Evolutionary conservation across 2,888 invertebrate species (phyloP), one percentile per base, ranked within the genome.

Genomic region (Heliothis peltigera): DNA sequence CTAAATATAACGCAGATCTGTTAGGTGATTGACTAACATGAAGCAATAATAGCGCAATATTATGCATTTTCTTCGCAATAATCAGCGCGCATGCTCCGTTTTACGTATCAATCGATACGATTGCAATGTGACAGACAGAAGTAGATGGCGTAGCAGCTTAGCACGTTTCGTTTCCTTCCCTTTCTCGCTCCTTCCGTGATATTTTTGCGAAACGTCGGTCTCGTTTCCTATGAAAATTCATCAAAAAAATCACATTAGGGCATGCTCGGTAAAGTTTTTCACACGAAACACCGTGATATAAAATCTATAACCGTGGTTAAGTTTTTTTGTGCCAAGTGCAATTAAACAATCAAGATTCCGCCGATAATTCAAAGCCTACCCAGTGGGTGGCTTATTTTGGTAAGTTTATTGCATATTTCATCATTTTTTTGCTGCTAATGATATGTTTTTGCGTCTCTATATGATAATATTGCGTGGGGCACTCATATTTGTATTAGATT

Each of bases 311-410:
- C 89, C 90, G 94, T 91, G 89, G 90, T 92, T 90, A 87, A 89
- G 90, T 94, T 95, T 95, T 94, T 92, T 91, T 89, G 93, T 93
- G 93, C 93, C 92, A 92, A 94, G 95, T 95, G 95, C 93, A 89
- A 93, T 87, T 95, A 97, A 96, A 95, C 96, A 95, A 96, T 95
- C 97, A 97, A 96, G 96, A 97, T 97, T 97, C 97, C 97, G 97
- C 96, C 97, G 95, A 96, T 96, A 97, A 96, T 95, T 95, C 95
- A 95, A 96, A 96, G 96, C 96, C 97, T 96, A 96, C 97, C 97
- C 97, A 96, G 96, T 96, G 97, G 97, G 97, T 97, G 97, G 97
- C 97, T 96, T 95, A 96, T 94, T 95, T 95, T 96, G 96, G 96
- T 96, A 91, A 95, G 96, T 92, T 79, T 59, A 52, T 63, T 22